These are phyloP conservation scores for Xyrauchen texanus DNA, from an alignment of 2,113 vertebrate genomes.

Conservation along the genomic window DNA sequence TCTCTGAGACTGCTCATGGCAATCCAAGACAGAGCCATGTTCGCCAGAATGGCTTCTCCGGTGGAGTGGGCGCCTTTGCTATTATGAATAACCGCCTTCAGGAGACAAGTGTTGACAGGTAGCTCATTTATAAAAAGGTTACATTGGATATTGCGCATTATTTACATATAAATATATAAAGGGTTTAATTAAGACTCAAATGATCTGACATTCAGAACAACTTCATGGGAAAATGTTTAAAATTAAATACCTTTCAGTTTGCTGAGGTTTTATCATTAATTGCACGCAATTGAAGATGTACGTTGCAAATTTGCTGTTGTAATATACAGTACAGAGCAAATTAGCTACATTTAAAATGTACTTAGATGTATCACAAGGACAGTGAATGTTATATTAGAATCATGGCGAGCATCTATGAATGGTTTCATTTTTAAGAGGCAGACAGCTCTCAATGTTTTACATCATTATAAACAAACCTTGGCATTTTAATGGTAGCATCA, in stretches of 20 bases:
- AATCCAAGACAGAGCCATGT: conserved; percentile 70
- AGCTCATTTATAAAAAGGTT: conserved; percentile 44
- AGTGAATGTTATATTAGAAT: neutral
- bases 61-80: conserved; percentile 74
- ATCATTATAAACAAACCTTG: conserved; percentile 21
- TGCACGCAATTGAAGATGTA: too few relatives aligned
- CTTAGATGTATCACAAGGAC: neutral
- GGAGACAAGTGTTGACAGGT: conserved; percentile 77
- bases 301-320: neutral
- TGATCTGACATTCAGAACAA: too few relatives aligned
- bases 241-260: too few relatives aligned
- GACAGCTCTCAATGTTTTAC: neutral
- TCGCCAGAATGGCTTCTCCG: conserved; percentile 75
- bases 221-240: too few relatives aligned
- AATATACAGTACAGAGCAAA: neutral
- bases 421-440: conserved; percentile 19
- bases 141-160: neutral
- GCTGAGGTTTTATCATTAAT: too few relatives aligned
- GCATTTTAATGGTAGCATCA: conserved; percentile 41
- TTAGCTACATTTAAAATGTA: neutral
- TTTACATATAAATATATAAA: neutral
- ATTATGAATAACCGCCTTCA: conserved; percentile 79
- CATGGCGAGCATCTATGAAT: neutral
- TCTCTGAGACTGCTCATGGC: conserved; percentile 77
- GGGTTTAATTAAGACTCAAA: too few relatives aligned